Evolutionary conservation across 2,888 invertebrate genomes (phyloP).

Genomic region (Masnerella sp.): DNA sequence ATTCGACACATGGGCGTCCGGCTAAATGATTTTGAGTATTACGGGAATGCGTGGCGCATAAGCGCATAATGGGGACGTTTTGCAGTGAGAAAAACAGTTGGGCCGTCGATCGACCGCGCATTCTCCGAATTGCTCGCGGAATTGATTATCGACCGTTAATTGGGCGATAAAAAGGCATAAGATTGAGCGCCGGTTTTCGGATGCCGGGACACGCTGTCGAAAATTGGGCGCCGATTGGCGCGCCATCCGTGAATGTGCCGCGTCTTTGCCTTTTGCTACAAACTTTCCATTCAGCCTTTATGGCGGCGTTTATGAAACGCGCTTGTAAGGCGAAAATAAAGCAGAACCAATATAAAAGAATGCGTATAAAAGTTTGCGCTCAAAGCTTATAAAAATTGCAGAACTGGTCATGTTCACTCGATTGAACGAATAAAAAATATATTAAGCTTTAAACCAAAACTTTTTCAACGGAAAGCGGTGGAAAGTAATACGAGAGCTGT

Average conservation of each 20-base stretch:
- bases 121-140: conserved; percentile 30
- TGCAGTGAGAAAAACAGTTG: conserved; percentile 42
- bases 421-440: conserved; percentile 61
- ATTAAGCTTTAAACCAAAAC: conserved; percentile 60
- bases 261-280: conserved; percentile 35
- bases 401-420: conserved; percentile 61
- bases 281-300: conserved; percentile 55
- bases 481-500: conserved; percentile 51
- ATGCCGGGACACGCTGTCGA: too few species aligned
- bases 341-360: conserved; percentile 60
- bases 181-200: neutral
- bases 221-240: conserved; percentile 23
- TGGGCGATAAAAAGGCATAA: conserved; percentile 15
- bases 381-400: conserved; percentile 60
- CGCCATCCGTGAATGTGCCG: conserved; percentile 19
- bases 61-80: conserved; percentile 36
- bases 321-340: conserved; percentile 59
- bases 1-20: conserved; percentile 48
- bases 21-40: conserved; percentile 48
- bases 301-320: conserved; percentile 57
- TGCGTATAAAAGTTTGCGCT: conserved; percentile 60
- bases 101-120: conserved; percentile 23
- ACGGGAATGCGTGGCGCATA: conserved; percentile 45
- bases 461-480: conserved; percentile 50
- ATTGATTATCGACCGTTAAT: conserved; percentile 19